Evolutionary conservation across 2,888 invertebrate species (phyloP).

Genomic region (Lottia scabra): DNA sequence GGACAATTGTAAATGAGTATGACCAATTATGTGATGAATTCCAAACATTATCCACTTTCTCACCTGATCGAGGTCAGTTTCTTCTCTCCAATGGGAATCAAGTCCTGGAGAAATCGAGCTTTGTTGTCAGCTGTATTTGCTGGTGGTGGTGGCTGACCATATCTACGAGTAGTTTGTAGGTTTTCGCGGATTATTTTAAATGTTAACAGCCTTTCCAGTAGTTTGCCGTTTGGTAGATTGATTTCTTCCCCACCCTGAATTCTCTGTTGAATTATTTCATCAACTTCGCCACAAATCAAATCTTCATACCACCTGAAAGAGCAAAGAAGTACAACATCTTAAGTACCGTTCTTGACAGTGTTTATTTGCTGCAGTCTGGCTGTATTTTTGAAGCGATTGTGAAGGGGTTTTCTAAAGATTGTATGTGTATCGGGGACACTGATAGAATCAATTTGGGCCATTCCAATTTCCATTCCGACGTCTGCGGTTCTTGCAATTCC

Average conservation of each 20-base stretch:
- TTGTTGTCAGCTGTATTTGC: slow-evolving; percentile 15
- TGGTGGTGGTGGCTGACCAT: neutral
- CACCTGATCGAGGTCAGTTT: slow-evolving; percentile 56
- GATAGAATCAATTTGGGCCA: too few relatives aligned
- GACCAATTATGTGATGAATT: neutral
- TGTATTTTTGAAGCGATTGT: too few relatives aligned
- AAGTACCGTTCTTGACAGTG: too few relatives aligned
- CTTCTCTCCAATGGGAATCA: slow-evolving; percentile 56
- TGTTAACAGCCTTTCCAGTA: slow-evolving; percentile 65
- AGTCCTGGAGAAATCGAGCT: slow-evolving; percentile 50
- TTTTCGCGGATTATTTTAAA: slow-evolving; percentile 49
- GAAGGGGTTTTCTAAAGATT: too few relatives aligned
- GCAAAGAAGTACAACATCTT: too few relatives aligned
- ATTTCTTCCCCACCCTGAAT: slow-evolving; percentile 53
- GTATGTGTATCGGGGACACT: too few relatives aligned
- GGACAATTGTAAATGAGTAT: too few relatives aligned
- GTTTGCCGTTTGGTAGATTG: slow-evolving; percentile 64
- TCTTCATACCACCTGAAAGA: slow-evolving; percentile 66
- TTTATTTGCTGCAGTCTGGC: too few relatives aligned
- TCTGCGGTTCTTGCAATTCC: too few relatives aligned
- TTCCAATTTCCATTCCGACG: too few relatives aligned
- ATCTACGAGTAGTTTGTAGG: slow-evolving; percentile 5
- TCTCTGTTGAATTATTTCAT: slow-evolving; percentile 55
- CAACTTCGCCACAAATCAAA: slow-evolving; percentile 56
- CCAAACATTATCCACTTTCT: slow-evolving; percentile 8